phyloP scores from a whole-genome alignment of 2,113 vertebrate species.

The Chiloscyllium plagiosum region DNA sequence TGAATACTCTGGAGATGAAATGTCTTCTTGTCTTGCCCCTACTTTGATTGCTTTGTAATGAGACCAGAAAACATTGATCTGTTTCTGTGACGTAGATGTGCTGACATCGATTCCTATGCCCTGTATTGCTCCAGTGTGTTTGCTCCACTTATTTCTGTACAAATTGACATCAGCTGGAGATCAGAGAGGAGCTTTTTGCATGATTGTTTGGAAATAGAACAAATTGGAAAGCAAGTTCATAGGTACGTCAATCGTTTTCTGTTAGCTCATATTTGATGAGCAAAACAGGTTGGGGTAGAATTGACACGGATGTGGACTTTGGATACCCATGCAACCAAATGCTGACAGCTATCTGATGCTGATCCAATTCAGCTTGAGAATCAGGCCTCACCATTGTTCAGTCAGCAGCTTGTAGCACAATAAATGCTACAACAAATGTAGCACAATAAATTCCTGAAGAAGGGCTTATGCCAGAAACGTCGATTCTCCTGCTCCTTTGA shows the following conservation, averaged over 20 bases:
- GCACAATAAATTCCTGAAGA: too few species aligned
- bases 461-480: too few species aligned
- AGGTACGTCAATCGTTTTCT: background rate
- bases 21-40: background rate
- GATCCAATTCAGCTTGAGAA: background rate
- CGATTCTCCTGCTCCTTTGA: too few species aligned
- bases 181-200: background rate
- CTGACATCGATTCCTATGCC: background rate
- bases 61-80: background rate
- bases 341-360: background rate
- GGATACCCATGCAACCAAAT: background rate
- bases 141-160: constrained; percentile 3
- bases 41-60: background rate
- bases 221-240: background rate
- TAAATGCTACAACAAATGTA: background rate
- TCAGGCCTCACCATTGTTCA: background rate
- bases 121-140: background rate
- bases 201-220: background rate
- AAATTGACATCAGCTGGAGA: background rate
- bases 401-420: background rate
- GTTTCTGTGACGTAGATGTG: background rate
- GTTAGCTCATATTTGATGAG: background rate
- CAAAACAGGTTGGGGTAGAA: background rate
- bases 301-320: background rate
- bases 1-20: background rate